These are phyloP conservation scores for Lepidochrysops patricia DNA, from an alignment of 2,888 invertebrate species.

Conservation along the genomic window DNA sequence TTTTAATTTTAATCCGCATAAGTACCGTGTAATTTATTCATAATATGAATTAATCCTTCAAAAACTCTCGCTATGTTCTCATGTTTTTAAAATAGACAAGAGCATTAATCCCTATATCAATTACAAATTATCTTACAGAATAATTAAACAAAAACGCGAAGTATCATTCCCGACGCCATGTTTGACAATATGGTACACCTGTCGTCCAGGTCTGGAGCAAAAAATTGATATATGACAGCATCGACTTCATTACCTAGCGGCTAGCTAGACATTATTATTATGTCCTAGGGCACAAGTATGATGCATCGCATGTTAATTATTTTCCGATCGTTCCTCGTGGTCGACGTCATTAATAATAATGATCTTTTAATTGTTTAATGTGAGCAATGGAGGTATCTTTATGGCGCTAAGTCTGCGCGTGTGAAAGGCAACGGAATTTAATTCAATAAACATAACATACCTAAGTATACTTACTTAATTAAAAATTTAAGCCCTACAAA, in stretches of 20 bases:
- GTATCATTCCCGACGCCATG: neutral
- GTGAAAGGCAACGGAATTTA: neutral
- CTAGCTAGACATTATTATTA: slow-evolving; percentile 29
- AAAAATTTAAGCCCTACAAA: too few relatives aligned
- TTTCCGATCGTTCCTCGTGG: neutral
- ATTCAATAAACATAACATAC: too few relatives aligned
- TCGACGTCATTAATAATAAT: neutral
- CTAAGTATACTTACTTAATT: too few relatives aligned
- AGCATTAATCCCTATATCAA: neutral
- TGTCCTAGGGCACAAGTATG: slow-evolving; percentile 22
- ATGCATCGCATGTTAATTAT: slow-evolving; percentile 25
- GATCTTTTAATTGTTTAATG: slow-evolving; percentile 1
- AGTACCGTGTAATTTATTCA: slow-evolving; percentile 1
- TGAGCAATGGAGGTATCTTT: neutral
- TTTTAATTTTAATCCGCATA: neutral
- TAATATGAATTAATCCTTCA: neutral
- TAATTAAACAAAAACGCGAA: neutral
- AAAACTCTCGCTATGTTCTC: neutral
- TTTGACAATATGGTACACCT: neutral
- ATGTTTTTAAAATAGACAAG: neutral
- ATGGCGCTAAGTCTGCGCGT: neutral
- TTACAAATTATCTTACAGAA: neutral
- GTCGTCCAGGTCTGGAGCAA: neutral
- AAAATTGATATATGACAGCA: slow-evolving; percentile 5
- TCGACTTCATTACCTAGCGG: slow-evolving; percentile 24